Evolutionary conservation across 2,113 vertebrate genomes (phyloP).

Genomic region (Panthera tigris): DNA sequence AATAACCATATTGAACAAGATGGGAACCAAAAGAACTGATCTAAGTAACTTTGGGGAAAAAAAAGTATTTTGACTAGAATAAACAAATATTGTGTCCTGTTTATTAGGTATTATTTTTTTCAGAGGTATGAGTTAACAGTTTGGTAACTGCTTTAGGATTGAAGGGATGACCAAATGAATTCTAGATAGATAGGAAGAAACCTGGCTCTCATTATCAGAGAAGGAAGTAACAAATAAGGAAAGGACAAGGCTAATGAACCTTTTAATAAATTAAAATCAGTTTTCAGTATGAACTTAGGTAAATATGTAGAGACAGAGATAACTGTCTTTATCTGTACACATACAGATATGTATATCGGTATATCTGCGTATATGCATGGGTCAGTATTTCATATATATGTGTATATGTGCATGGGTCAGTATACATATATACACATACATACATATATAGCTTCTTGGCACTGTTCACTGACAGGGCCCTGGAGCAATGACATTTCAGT

Average conservation of each 20-base stretch:
- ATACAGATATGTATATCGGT: not conserved
- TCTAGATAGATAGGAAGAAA: not conserved
- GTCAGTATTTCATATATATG: not conserved
- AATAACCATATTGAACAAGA: not conserved
- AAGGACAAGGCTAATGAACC: not conserved
- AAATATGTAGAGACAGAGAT: not conserved
- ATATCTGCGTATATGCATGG: not conserved
- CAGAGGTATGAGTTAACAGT: not conserved
- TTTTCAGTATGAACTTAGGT: not conserved
- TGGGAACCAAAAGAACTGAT: not conserved
- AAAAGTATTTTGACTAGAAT: not conserved
- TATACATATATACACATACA: not conserved
- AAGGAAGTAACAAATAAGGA: not conserved
- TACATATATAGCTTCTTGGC: not conserved
- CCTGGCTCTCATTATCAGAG: not conserved
- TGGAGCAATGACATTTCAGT: not conserved
- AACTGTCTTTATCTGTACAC: not conserved
- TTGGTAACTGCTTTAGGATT: not conserved
- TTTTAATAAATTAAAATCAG: slow-evolving; percentile 3
- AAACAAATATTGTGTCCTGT: not conserved
- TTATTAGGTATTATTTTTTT: not conserved
- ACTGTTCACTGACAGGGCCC: not conserved
- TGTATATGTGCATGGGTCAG: not conserved
- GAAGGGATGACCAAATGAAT: not conserved
- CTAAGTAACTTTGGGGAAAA: not conserved